Conservation (phyloP, 2,888 invertebrate species). For the Ophion obscuratus region DNA sequence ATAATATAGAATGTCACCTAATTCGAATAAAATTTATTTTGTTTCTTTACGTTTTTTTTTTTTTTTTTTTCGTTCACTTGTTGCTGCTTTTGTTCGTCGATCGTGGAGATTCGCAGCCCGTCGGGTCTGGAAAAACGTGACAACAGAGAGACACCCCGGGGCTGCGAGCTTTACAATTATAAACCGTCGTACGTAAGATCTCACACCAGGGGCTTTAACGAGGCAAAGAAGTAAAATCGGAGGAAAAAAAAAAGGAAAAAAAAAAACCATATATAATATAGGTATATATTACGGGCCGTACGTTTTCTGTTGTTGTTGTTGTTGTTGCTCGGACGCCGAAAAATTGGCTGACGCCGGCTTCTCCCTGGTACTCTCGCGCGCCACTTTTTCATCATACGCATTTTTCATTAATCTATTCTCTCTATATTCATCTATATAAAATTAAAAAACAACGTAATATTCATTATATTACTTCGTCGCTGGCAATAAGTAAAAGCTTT, state of each 20-base stretch:
- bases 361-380: conserved; percentile 43
- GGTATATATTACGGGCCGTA: conserved; percentile 32
- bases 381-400: neutral
- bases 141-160: conserved; percentile 79
- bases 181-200: conserved; percentile 69
- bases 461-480: conserved; percentile 82
- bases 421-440: conserved; percentile 82
- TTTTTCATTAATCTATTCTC: conserved; percentile 65
- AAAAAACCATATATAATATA: conserved; percentile 50
- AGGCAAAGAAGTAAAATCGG: conserved; percentile 76
- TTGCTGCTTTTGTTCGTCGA: conserved; percentile 26
- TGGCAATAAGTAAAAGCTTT: conserved; percentile 83
- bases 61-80: conserved; percentile 20
- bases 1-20: conserved; percentile 78
- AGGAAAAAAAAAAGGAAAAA: conserved; percentile 65
- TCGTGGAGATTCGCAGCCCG: conserved; percentile 70
- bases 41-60: conserved; percentile 42
- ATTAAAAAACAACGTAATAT: conserved; percentile 84
- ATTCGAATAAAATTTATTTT: conserved; percentile 77
- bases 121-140: conserved; percentile 77
- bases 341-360: conserved; percentile 54
- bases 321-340: conserved; percentile 7
- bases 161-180: conserved; percentile 56
- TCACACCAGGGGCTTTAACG: conserved; percentile 81
- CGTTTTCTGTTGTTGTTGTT: conserved; percentile 13